These are phyloP conservation scores for Caloenas nicobarica DNA, from an alignment of 2,113 vertebrate species.

Conservation along the genomic window DNA sequence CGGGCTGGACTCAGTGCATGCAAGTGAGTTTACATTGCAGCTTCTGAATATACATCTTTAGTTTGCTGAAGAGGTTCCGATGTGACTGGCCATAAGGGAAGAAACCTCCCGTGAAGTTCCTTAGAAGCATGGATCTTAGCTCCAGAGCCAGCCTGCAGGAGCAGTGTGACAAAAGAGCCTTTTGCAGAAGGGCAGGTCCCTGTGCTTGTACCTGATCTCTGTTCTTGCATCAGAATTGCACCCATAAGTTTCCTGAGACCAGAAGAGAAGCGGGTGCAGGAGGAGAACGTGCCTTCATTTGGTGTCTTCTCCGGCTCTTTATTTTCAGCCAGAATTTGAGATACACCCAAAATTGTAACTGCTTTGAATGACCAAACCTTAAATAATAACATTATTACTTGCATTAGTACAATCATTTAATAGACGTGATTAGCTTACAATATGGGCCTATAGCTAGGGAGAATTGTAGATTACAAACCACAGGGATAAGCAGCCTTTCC, in stretches of 20 bases:
- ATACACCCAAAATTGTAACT: not conserved
- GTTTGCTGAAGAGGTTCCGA: not conserved
- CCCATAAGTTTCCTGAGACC: not conserved
- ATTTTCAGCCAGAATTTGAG: not conserved
- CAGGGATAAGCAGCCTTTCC: not conserved
- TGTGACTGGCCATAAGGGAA: not conserved
- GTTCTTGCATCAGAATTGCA: not conserved
- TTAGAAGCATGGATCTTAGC: not conserved
- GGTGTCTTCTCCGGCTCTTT: not conserved
- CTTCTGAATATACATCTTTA: not conserved
- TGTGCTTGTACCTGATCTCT: rapidly evolving
- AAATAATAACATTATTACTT: not conserved
- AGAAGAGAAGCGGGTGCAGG: not conserved
- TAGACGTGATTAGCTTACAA: not conserved
- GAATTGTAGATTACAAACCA: not conserved
- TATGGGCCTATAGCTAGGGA: not conserved
- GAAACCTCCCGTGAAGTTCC: not conserved
- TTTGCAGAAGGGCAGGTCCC: not conserved
- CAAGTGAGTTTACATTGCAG: not conserved
- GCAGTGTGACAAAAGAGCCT: too few species aligned
- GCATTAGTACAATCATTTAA: not conserved
- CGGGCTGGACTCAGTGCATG: rapidly evolving
- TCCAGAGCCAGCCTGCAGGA: not conserved
- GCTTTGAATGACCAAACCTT: not conserved
- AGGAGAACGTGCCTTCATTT: not conserved